Percentiles rank a stretch among this genome's conserved stretches.
Conservation (phyloP, 2,888 invertebrate species). For the Lasiommata megera region DNA sequence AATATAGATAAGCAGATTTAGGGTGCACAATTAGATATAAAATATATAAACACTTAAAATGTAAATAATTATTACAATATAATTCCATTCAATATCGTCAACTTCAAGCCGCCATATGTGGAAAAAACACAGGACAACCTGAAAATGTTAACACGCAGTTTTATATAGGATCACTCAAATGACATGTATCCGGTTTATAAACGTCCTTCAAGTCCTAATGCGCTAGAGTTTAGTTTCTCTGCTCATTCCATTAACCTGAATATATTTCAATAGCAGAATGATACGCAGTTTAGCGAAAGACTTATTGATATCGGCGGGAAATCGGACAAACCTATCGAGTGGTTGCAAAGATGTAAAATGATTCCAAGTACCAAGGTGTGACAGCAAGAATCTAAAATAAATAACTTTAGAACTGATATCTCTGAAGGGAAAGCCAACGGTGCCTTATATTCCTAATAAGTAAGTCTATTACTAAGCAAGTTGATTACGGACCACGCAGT, state of each 20-base stretch:
- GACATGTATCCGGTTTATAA: not conserved
- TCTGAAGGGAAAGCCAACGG: not conserved
- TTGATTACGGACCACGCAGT: no score
- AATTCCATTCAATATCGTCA: no score
- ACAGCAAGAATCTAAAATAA: constrained; percentile 10
- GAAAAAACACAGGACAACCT: no score
- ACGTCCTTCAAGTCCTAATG: not conserved
- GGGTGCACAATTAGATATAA: no score
- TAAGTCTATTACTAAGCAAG: no score
- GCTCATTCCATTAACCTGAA: not conserved
- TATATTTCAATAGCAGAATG: constrained; percentile 2
- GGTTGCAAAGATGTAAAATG: not conserved
- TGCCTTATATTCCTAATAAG: not conserved
- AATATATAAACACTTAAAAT: no score
- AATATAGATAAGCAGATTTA: no score
- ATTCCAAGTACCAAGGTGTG: not conserved
- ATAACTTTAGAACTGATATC: not conserved
- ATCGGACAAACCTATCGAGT: not conserved
- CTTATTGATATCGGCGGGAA: not conserved
- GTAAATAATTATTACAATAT: no score
- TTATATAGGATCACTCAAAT: no score
- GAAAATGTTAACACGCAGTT: no score
- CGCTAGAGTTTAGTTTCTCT: not conserved
- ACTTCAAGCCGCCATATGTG: no score
- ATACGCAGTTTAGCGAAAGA: not conserved